Conservation (phyloP, 2,888 invertebrate species). For the Tiliacea citrago region DNA sequence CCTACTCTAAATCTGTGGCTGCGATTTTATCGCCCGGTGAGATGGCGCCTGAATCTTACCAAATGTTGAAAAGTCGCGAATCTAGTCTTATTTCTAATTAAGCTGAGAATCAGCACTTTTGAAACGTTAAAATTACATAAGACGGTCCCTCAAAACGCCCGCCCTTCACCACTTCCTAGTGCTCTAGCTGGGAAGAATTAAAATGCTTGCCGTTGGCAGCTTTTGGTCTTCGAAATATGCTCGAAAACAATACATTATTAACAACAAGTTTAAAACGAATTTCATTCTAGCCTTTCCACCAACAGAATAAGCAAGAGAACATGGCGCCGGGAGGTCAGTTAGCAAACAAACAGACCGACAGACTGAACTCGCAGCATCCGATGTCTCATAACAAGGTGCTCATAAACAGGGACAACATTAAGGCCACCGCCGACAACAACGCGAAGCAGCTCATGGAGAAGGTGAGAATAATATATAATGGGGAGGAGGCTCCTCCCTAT, state of each 20-base stretch:
- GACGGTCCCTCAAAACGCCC: too few species aligned
- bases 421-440: constrained; percentile 86
- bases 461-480: constrained; percentile 33
- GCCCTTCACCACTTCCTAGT: too few species aligned
- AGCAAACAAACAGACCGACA: constrained; percentile 67
- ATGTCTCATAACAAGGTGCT: constrained; percentile 88
- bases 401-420: constrained; percentile 87
- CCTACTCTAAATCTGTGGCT: too few species aligned
- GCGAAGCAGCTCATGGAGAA: constrained; percentile 67
- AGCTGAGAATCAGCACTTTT: too few species aligned
- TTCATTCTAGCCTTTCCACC: constrained; percentile 7
- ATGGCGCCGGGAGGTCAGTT: constrained; percentile 76
- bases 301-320: constrained; percentile 92
- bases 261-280: constrained; percentile 2
- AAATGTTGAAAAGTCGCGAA: too few species aligned
- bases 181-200: too few species aligned
- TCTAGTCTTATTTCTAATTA: too few species aligned
- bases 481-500: too few species aligned
- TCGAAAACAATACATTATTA: neutral
- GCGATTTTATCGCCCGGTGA: too few species aligned
- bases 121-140: too few species aligned
- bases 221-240: neutral
- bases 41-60: too few species aligned
- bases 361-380: constrained; percentile 74
- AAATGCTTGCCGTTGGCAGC: neutral